phyloP scores from a whole-genome alignment of 2,888 invertebrate genomes.

The Tenthredo distinguenda region DNA sequence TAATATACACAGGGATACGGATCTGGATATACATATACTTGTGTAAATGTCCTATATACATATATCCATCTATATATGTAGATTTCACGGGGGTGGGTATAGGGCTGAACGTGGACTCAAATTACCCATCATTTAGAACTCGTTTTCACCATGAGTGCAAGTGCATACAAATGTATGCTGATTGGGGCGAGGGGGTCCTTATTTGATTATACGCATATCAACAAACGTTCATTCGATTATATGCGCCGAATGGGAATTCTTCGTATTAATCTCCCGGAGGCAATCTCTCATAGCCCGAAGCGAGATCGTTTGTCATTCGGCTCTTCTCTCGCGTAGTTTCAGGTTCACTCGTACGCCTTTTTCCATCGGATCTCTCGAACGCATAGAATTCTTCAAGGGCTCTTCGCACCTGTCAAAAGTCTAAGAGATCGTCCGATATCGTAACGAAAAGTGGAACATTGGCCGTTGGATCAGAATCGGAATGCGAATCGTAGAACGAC shows the following conservation, averaged over 20 bases:
- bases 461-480: constrained; percentile 12
- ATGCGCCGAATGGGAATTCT: constrained; percentile 30
- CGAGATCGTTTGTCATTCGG: constrained; percentile 39
- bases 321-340: not conserved
- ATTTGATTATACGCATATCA: constrained; percentile 68
- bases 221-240: constrained; percentile 69
- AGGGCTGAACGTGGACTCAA: constrained; percentile 65
- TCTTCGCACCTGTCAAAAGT: not conserved
- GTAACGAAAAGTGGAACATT: not conserved
- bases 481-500: constrained; percentile 4
- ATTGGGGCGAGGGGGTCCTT: constrained; percentile 61
- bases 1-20: constrained; percentile 56
- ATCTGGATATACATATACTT: constrained; percentile 47
- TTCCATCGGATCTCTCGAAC: not conserved
- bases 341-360: not conserved
- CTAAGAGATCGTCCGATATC: not conserved
- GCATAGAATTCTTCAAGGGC: not conserved
- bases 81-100: constrained; percentile 11
- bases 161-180: constrained; percentile 72
- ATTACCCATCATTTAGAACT: constrained; percentile 77
- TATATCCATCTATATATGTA: constrained; percentile 28
- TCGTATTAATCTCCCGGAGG: constrained; percentile 36
- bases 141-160: constrained; percentile 73
- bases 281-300: not conserved
- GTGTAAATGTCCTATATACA: constrained; percentile 39